Evolutionary conservation across 2,888 invertebrate genomes (phyloP), one percentile per base, ranked within the genome.

Genomic region (Halictus ligatus): DNA sequence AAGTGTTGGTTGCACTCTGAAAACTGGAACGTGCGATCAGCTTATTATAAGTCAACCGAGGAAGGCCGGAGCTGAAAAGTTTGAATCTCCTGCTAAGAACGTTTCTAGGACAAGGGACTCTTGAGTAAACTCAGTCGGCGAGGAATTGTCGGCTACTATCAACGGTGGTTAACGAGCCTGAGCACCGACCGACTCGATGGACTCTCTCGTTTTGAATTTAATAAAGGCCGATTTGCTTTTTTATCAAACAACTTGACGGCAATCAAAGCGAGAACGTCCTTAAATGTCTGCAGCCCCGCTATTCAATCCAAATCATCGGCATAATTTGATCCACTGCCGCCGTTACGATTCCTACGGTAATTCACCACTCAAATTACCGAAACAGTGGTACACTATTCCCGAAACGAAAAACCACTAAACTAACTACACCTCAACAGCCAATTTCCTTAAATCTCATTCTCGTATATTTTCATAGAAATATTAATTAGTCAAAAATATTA

Each of bases 91-190:
- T 79, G 86, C 81, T 81, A 81, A 83, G 86, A 81, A 83, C 89
- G 88, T 90, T 90, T 90, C 88, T 91, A 87, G 91, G 91, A 89
- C 90, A 91, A 90, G 89, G 85, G 89, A 91, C 87, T 77, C 91
- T 91, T 80, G 91, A 90, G 84, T 83, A 87, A 91, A 87, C 89
- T 91, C 90, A 40, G 82, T 74, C 80, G 75, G 81, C 88, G 77
- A 87, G 83, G 87, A 90, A 89, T 86, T 78, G 71, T 83, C 79
- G 82, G 84, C 83, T 83, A 81, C 83, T 79, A 75, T 79, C 77
- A 78, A 54, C 69, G 82, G 54, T 77, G 81, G 89, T 88, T 90
- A 90, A 90, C 91, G 91, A 90, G 89, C 84, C 83, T 75, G 88
- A 83, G 84, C 77, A 78, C 76, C 84, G 73, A 29, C 12, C 80